Evolutionary conservation across 2,888 invertebrate genomes (phyloP), one percentile per base, ranked within the genome.

Genomic region (Xylota segnis): DNA sequence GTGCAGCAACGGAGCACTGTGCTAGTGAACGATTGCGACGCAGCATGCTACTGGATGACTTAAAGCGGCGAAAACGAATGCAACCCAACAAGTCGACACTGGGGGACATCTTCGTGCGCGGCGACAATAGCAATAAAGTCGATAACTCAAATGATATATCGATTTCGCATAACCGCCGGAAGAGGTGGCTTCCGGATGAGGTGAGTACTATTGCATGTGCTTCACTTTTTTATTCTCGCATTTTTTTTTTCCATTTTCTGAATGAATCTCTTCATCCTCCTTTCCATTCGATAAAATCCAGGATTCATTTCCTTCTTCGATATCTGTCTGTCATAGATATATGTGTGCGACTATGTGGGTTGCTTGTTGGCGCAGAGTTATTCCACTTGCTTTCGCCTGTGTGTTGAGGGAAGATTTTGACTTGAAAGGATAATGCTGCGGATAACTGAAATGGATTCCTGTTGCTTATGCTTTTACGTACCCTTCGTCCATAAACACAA

Each of bases 181-280:
- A 94, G 90, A 93, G 95, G 90, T 96, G 95, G 95, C 93, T 95
- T 90, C 94, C 95, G 50, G 95, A 95, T 90, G 95, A 95, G 89
- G 93, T 93, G 91, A 92, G 89, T 88, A 56, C 45, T 23, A 52
- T 66, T 72, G 34, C 52, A 56, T 52, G 37, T 52, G 34, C n/a
- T 29, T 58, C 58, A 58, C 56, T 70, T 45, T 37, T 50, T 16
- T 61, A 9, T 16, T 16, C 0, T 52, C 4, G 4, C 12, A 63
- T 70, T 45, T 29, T 50, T 71, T 65, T 45, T 29, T 50, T 23
- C 27, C 47, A 32, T 40, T 66, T 16, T 29, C 3, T 7, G 7
- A 5, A 52, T 43, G 63, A 37, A 56, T 78, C 45, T 32, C 23
- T 61, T 16, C 23, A 27, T 71, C 32, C 52, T 50, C 16, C 52